Base-by-base conservation (phyloP, 2,888 invertebrate species). In the Chrysolina haemoptera region DNA sequence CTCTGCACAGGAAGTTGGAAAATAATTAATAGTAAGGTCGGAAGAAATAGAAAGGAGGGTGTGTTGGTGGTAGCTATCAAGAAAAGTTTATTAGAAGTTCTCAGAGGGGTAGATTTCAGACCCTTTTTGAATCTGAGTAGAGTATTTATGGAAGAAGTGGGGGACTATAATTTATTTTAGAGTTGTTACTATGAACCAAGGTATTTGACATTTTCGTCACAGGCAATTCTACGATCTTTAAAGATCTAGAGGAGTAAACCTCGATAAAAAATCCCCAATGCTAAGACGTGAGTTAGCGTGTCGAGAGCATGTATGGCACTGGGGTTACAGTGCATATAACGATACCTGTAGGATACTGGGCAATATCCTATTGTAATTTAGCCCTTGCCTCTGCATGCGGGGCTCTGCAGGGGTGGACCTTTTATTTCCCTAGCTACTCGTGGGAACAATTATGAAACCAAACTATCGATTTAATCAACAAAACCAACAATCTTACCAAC, bases 341-440 rank as follows among this genome's bases (percentile, higher is more conserved):
- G 75, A 71, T 75, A 71, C 75, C 66, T 68, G 68, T 75, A 69
- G 70, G 75, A 71, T 48, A 65, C 27, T 46, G 53, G 75, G 75
- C 75, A 62, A 62, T 50, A 22, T 75, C 75, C 67, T 68, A 75
- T 69, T 75, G 71, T 69, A 75, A 65, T 53, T 62, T 5, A 18
- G 71, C 71, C 73, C 75, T 71, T 75, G 50, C 68, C 65, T 40
- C 69, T 64, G 66, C 66, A 75, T 43, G 75, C 75, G 75, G 75
- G 75, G 75, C 75, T 75, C 75, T 75, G 75, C 62, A 62, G 75
- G 62, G 63, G 70, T 55, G 43, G 68, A 75, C 75, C 2, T n/a
- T n/a, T 65, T 71, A 71, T 43, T 69, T 75, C 75, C 75, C 75
- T 75, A 69, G 75, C 75, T 75, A 69, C 71, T 75, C 75, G 75